Conservation (phyloP, 2,797 vertebrate genomes). For the Sardinella longiceps region DNA sequence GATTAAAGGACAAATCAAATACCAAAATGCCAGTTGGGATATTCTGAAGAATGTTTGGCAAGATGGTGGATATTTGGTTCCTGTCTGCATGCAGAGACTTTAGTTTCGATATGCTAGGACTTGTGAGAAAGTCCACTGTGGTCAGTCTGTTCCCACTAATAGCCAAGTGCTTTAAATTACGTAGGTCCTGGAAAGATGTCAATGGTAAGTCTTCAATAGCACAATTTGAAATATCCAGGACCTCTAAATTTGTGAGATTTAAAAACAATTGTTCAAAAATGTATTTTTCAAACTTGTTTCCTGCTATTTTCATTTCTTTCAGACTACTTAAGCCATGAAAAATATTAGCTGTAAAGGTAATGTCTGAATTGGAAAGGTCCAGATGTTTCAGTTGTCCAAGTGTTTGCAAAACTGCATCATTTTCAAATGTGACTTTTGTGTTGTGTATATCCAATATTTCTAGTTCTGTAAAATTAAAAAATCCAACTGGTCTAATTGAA, state of each 20-base stretch:
- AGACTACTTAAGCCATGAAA: conserved; percentile 37
- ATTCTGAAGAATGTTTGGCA: conserved; percentile 34
- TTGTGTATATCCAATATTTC: conserved; percentile 44
- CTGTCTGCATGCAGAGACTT: conserved; percentile 14
- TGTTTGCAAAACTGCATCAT: neutral
- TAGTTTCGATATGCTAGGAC: conserved; percentile 45
- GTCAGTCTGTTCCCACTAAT: conserved; percentile 45
- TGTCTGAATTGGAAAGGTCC: conserved; percentile 44
- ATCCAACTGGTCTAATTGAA: conserved; percentile 54
- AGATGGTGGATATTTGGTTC: conserved; percentile 44
- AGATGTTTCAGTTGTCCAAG: conserved; percentile 43
- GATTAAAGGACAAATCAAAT: conserved; percentile 59
- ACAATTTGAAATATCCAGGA: conserved; percentile 73
- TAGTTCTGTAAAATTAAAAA: conserved; percentile 31
- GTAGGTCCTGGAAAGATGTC: conserved; percentile 34
- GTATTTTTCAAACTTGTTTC: conserved; percentile 30
- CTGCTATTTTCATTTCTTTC: conserved; percentile 50
- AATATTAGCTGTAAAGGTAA: conserved; percentile 39
- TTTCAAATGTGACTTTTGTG: neutral
- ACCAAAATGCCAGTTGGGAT: conserved; percentile 49
- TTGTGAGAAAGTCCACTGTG: conserved; percentile 44
- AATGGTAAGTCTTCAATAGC: conserved; percentile 51
- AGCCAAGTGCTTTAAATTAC: conserved; percentile 37
- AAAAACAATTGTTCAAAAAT: conserved; percentile 28
- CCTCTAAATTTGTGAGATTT: conserved; percentile 42